phyloP scores from a whole-genome alignment of 2,113 vertebrate genomes.

The Oreotrochilus melanogaster region DNA sequence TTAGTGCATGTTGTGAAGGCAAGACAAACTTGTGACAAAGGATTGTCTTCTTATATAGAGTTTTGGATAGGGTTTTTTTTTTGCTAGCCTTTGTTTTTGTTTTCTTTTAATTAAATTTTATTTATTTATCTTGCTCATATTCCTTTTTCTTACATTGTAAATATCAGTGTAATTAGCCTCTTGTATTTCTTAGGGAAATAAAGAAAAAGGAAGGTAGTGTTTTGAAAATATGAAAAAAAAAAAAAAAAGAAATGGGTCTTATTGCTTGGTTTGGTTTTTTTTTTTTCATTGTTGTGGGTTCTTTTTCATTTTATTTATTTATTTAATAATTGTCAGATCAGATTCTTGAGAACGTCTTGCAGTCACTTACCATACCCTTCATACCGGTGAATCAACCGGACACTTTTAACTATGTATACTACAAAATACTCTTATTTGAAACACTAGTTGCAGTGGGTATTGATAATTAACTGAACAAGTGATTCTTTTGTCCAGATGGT shows the following conservation, averaged over 20 bases:
- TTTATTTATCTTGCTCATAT: not conserved
- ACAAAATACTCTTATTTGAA: not conserved
- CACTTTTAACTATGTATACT: not conserved
- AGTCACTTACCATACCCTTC: not conserved
- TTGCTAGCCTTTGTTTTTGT: not conserved
- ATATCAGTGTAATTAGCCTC: not conserved
- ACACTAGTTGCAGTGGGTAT: not conserved
- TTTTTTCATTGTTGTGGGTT: not conserved
- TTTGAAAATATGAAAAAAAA: not conserved
- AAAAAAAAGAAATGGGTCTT: not conserved
- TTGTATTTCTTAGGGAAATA: not conserved
- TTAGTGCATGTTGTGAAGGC: not conserved
- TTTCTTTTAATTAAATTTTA: not conserved
- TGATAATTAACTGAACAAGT: not conserved
- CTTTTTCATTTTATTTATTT: not conserved
- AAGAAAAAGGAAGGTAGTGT: not conserved
- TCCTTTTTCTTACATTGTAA: not conserved
- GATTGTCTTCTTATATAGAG: not conserved
- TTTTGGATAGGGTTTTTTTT: not conserved
- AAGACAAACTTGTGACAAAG: not conserved
- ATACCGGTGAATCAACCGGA: not conserved
- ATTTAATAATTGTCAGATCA: not conserved
- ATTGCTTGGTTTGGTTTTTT: not conserved
- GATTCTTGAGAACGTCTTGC: not conserved
- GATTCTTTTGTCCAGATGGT: not conserved